A percentile compares a stretch with the other conserved stretches of the same genome.
Conservation (phyloP, 2,888 invertebrate species). For the Heliothis peltigera region DNA sequence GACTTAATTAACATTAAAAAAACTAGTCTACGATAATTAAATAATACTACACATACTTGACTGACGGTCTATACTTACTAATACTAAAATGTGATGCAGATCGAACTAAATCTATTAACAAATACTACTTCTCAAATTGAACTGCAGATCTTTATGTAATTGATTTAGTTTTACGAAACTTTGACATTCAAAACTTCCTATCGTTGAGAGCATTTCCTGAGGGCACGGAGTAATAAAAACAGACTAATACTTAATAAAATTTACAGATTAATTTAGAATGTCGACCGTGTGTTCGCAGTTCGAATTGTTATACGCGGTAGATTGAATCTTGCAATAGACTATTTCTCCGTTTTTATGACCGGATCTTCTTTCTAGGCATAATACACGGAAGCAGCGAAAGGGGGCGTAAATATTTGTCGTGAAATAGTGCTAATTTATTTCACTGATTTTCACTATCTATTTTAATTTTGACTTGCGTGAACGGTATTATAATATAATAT, state of each 20-base stretch:
- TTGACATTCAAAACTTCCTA: not conserved
- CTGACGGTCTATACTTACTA: conserved; percentile 26
- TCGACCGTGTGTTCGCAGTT: too few relatives aligned
- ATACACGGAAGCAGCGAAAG: too few relatives aligned
- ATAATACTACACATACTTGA: conserved; percentile 6
- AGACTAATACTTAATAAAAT: not conserved
- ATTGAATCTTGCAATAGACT: too few relatives aligned
- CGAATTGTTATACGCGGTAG: too few relatives aligned
- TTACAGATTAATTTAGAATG: not conserved
- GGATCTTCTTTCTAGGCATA: too few relatives aligned
- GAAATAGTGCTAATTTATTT: too few relatives aligned
- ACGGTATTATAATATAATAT: too few relatives aligned
- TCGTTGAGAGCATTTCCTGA: conserved; percentile 10
- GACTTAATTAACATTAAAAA: conserved; percentile 8
- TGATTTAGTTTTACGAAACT: not conserved
- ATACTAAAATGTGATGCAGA: conserved; percentile 51
- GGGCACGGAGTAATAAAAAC: not conserved
- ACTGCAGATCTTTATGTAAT: conserved; percentile 18
- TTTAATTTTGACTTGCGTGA: too few relatives aligned
- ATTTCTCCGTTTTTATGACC: too few relatives aligned
- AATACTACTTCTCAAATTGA: not conserved
- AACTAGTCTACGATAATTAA: not conserved
- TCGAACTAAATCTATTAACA: conserved; percentile 25
- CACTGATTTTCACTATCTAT: too few relatives aligned
- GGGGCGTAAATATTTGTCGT: too few relatives aligned